Evolutionary conservation across 2,113 vertebrate species (phyloP).

Genomic region (Percina caprodes): DNA sequence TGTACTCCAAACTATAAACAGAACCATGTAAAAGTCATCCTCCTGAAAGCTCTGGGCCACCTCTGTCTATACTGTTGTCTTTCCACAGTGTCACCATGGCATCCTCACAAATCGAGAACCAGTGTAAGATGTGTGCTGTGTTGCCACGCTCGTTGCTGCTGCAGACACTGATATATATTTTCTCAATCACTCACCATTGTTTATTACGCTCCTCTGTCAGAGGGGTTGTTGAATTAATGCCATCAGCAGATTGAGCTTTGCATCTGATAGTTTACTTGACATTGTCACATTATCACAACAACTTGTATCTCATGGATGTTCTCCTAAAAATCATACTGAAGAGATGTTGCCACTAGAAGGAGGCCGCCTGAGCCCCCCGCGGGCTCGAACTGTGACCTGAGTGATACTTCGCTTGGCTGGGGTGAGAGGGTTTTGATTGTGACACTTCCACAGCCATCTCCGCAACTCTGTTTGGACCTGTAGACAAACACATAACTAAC

Average conservation of each 20-base stretch:
- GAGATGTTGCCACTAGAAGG: constrained; percentile 71
- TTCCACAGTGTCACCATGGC: constrained; percentile 2
- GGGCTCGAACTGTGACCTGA: constrained; percentile 84
- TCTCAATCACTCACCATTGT: constrained; percentile 6
- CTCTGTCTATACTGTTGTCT: constrained; percentile 14
- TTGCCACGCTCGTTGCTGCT: neutral
- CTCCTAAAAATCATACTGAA: constrained; percentile 65
- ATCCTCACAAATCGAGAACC: constrained; percentile 11
- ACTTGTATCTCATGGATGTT: neutral
- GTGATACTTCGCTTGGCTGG: constrained; percentile 81
- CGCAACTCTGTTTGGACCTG: constrained; percentile 89
- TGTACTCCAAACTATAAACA: constrained; percentile 15
- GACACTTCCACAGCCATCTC: constrained; percentile 83
- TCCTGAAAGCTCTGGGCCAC: constrained; percentile 5
- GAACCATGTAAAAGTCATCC: neutral
- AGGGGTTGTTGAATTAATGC: constrained; percentile 16
- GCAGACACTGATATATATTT: constrained; percentile 18
- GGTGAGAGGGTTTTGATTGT: constrained; percentile 77
- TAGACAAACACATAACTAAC: neutral
- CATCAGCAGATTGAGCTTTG: constrained; percentile 20
- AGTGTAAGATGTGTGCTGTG: neutral
- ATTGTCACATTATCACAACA: neutral
- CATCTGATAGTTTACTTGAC: constrained; percentile 2
- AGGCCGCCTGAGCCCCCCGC: constrained; percentile 71
- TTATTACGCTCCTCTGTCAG: constrained; percentile 1